Conservation (phyloP, 1,140 invertebrate genomes). For the Ctenoplectra terminalis region DNA sequence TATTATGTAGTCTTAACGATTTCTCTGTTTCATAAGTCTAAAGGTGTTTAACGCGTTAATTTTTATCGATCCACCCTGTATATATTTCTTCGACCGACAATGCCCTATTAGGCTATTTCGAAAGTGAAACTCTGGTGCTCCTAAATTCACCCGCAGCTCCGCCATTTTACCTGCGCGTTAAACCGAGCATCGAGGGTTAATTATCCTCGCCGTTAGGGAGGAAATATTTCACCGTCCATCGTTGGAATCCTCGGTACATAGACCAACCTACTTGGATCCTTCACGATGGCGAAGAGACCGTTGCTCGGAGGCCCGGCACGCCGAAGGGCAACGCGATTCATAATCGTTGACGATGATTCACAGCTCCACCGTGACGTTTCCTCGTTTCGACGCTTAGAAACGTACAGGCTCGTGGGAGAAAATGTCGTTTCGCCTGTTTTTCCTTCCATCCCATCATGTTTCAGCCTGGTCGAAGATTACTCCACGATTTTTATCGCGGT, state of each 20-base stretch:
- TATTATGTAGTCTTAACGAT: too few relatives aligned
- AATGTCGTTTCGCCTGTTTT: constrained; percentile 31
- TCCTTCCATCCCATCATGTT: background rate
- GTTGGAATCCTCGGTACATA: constrained; percentile 27
- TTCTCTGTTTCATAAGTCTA: too few relatives aligned
- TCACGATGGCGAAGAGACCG: constrained; percentile 16
- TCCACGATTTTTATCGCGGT: background rate
- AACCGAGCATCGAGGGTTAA: constrained; percentile 63
- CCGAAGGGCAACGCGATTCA: constrained; percentile 71
- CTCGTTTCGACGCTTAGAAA: constrained; percentile 64
- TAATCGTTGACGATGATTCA: constrained; percentile 70
- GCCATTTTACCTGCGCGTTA: constrained; percentile 56
- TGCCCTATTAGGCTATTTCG: background rate
- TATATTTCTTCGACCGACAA: too few relatives aligned
- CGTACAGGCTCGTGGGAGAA: constrained; percentile 32
- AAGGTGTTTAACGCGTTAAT: too few relatives aligned
- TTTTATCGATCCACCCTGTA: too few relatives aligned
- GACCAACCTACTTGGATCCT: constrained; percentile 54
- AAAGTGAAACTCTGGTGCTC: constrained; percentile 19
- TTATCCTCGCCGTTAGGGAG: constrained; percentile 53
- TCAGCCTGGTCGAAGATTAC: background rate
- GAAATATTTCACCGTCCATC: constrained; percentile 58
- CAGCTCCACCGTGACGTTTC: constrained; percentile 55
- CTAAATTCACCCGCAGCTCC: background rate
- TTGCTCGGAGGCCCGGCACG: constrained; percentile 26